Conservation (phyloP, 2,113 vertebrate species). For the Synchiropus splendidus region DNA sequence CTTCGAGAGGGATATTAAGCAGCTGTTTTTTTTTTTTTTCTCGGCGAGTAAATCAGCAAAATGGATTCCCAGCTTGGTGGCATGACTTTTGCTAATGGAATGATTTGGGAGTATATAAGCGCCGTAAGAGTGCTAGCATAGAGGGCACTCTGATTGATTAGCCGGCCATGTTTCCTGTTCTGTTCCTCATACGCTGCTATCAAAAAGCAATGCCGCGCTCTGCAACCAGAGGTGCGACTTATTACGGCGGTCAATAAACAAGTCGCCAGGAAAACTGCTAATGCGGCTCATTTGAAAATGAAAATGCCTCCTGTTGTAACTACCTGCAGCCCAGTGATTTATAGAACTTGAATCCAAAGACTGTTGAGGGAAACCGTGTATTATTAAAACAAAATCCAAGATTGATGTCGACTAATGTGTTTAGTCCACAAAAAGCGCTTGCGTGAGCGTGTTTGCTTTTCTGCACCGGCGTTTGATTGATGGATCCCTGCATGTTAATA, state of each 20-base stretch:
- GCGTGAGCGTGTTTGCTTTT: slow-evolving; percentile 4
- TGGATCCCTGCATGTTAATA: slow-evolving; percentile 2
- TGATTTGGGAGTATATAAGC: slow-evolving; percentile 73
- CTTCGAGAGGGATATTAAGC: slow-evolving; percentile 91
- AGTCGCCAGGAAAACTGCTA: slow-evolving; percentile 48
- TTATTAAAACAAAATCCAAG: too few species aligned
- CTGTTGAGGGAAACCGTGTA: not conserved
- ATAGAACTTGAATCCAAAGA: slow-evolving; percentile 17
- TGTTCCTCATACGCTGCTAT: slow-evolving; percentile 44
- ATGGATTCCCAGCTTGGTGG: slow-evolving; percentile 75
- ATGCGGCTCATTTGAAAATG: slow-evolving; percentile 47
- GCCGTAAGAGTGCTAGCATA: slow-evolving; percentile 48
- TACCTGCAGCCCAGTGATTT: slow-evolving; percentile 28
- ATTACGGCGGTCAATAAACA: slow-evolving; percentile 57
- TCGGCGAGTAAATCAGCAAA: slow-evolving; percentile 87
- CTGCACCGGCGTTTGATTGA: slow-evolving; percentile 16
- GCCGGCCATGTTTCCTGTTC: slow-evolving; percentile 27
- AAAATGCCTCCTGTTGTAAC: slow-evolving; percentile 20
- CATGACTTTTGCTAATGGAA: slow-evolving; percentile 85
- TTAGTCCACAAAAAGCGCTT: slow-evolving; percentile 8
- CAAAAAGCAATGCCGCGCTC: slow-evolving; percentile 44
- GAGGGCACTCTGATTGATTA: slow-evolving; percentile 55
- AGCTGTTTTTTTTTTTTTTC: slow-evolving; percentile 77
- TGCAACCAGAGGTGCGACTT: slow-evolving; percentile 30
- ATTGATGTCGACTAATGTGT: slow-evolving; percentile 2